Evolutionary conservation across 2,888 invertebrate genomes (phyloP).

Genomic region (Cabera pusaria): DNA sequence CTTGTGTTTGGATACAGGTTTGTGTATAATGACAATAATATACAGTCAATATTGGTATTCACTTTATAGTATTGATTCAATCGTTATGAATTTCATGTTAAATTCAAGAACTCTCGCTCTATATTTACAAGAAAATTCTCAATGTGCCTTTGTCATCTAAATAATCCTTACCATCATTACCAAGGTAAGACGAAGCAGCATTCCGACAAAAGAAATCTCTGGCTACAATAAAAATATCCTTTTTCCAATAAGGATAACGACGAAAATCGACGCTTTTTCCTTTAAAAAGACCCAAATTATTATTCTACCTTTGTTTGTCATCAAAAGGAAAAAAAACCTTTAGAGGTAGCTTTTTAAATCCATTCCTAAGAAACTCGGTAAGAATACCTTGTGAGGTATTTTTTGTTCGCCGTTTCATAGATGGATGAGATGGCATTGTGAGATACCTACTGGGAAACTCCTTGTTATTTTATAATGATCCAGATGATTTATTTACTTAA

Average conservation of each 20-base stretch:
- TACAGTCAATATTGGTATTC: too few species aligned
- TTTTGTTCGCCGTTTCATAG: conserved; percentile 32
- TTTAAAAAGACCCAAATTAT: conserved; percentile 49
- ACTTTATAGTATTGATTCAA: too few species aligned
- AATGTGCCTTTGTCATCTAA: neutral
- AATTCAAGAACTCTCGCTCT: too few species aligned
- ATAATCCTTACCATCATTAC: conserved; percentile 9
- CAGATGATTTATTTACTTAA: too few species aligned
- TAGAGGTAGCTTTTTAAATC: conserved; percentile 46
- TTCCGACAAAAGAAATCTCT: conserved; percentile 30
- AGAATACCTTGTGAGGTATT: conserved; percentile 38
- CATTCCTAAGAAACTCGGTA: conserved; percentile 42
- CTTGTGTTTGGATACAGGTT: too few species aligned
- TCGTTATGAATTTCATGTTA: too few species aligned
- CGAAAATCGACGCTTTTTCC: conserved; percentile 39
- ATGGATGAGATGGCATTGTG: conserved; percentile 2
- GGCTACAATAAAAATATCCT: conserved; percentile 41
- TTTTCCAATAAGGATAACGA: conserved; percentile 49
- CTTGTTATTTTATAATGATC: too few species aligned
- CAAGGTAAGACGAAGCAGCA: conserved; percentile 10
- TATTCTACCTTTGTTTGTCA: conserved; percentile 59
- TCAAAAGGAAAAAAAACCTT: conserved; percentile 51
- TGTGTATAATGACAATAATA: too few species aligned
- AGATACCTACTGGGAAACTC: neutral
- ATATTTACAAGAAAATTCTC: too few species aligned